phyloP scores from a whole-genome alignment of 2,888 invertebrate genomes.

The Campoplex capitator region DNA sequence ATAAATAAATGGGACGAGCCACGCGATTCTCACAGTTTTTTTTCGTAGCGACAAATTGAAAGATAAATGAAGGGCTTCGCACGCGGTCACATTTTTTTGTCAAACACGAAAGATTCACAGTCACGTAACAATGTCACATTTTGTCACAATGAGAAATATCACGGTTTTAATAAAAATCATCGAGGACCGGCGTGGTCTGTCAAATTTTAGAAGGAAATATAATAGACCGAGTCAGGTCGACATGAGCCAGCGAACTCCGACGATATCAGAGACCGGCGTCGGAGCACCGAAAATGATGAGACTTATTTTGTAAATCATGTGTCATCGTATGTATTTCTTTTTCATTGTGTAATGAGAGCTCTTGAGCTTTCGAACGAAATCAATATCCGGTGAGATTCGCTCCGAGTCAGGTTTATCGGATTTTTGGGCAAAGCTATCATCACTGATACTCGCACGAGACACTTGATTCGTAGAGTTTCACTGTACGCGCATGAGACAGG shows the following conservation, averaged over 20 bases:
- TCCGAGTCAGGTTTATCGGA: slow-evolving; percentile 17
- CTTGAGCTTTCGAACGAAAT: slow-evolving; percentile 13
- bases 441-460: neutral
- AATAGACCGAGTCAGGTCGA: slow-evolving; percentile 35
- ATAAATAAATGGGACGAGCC: slow-evolving; percentile 78
- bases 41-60: slow-evolving; percentile 66
- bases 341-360: slow-evolving; percentile 5
- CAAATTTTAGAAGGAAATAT: slow-evolving; percentile 19
- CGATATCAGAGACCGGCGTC: slow-evolving; percentile 42
- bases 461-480: neutral
- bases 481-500: neutral
- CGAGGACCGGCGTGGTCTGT: neutral
- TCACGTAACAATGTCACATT: neutral
- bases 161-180: neutral
- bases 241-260: slow-evolving; percentile 13
- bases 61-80: slow-evolving; percentile 67
- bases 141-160: no score
- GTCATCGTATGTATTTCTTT: slow-evolving; percentile 35
- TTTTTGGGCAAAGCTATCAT: neutral
- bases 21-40: slow-evolving; percentile 73
- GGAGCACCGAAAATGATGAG: slow-evolving; percentile 53
- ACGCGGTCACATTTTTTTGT: slow-evolving; percentile 70
- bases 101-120: slow-evolving; percentile 38
- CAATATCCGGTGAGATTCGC: slow-evolving; percentile 42
- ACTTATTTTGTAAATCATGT: slow-evolving; percentile 49